phyloP scores from a whole-genome alignment of 2,797 vertebrate species.

The Siniperca scherzeri region DNA sequence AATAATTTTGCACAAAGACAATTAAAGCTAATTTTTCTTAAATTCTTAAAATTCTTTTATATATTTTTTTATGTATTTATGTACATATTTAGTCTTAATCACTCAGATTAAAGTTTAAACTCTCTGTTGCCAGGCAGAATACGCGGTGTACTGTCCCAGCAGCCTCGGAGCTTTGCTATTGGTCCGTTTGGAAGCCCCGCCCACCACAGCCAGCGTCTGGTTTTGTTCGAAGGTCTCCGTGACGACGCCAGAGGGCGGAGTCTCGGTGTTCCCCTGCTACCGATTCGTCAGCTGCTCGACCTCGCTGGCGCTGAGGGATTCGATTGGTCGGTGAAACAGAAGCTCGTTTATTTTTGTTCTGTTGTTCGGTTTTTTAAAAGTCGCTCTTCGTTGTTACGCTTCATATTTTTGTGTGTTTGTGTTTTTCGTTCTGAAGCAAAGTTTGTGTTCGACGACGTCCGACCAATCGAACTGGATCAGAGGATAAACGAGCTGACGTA shows the following conservation, averaged over 20 bases:
- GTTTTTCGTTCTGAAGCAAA: neutral
- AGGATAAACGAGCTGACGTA: constrained; percentile 1
- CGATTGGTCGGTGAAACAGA: constrained; percentile 1
- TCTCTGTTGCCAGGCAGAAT: constrained; percentile 6
- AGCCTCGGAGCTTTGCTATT: constrained; percentile 3
- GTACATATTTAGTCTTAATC: too few relatives aligned
- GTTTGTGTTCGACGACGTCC: constrained; percentile 2
- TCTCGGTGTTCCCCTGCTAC: constrained; percentile 24
- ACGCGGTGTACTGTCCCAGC: neutral
- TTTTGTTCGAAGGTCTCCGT: constrained; percentile 1
- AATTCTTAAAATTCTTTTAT: too few relatives aligned
- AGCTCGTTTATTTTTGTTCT: too few relatives aligned
- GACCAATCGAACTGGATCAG: constrained; percentile 9
- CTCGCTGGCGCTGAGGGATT: constrained; percentile 6
- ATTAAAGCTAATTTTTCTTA: too few relatives aligned
- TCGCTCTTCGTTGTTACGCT: too few relatives aligned
- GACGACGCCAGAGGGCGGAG: constrained; percentile 23
- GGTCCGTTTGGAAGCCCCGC: neutral
- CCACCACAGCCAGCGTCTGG: neutral
- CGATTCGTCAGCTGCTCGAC: constrained; percentile 9
- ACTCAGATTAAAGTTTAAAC: neutral
- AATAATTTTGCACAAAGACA: too few relatives aligned
- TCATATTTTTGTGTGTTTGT: neutral
- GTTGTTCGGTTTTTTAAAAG: too few relatives aligned
- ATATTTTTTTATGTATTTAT: too few relatives aligned